These are phyloP conservation scores for Choloepus didactylus DNA, from an alignment of 2,797 vertebrate genomes.

Conservation along the genomic window DNA sequence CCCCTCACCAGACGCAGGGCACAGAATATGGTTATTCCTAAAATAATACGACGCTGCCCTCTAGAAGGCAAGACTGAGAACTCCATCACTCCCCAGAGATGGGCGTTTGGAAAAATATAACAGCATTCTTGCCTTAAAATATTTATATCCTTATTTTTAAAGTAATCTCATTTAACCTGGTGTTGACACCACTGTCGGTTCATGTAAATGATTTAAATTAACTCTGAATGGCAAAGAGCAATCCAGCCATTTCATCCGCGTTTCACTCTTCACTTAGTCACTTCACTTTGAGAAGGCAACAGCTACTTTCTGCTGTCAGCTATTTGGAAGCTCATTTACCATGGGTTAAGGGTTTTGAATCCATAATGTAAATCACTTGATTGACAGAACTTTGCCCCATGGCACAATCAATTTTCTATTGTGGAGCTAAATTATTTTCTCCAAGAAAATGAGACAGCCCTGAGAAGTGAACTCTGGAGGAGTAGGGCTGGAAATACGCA, in stretches of 20 bases:
- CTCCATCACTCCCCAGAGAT: slow-evolving; percentile 72
- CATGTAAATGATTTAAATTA: slow-evolving; percentile 79
- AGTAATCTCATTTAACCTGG: slow-evolving; percentile 82
- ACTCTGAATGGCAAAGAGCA: slow-evolving; percentile 76
- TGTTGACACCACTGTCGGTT: slow-evolving; percentile 72
- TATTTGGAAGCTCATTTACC: slow-evolving; percentile 78
- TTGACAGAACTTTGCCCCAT: slow-evolving; percentile 74
- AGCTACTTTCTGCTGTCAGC: slow-evolving; percentile 75
- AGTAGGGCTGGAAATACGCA: slow-evolving; percentile 39
- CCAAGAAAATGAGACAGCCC: slow-evolving; percentile 55
- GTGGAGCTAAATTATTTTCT: slow-evolving; percentile 76
- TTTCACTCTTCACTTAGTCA: neutral
- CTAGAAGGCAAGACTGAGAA: slow-evolving; percentile 69
- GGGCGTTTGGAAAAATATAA: slow-evolving; percentile 75
- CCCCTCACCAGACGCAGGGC: neutral
- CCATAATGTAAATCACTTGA: slow-evolving; percentile 77
- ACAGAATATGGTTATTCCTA: neutral
- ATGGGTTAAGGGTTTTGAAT: slow-evolving; percentile 69
- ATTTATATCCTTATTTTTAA: slow-evolving; percentile 83
- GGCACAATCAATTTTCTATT: slow-evolving; percentile 72
- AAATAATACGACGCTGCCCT: slow-evolving; percentile 73
- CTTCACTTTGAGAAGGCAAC: slow-evolving; percentile 32
- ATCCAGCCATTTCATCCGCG: slow-evolving; percentile 60
- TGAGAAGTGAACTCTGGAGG: neutral
- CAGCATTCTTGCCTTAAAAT: slow-evolving; percentile 82